Base-by-base conservation (phyloP, 2,113 vertebrate genomes). In the Monopterus albus region DNA sequence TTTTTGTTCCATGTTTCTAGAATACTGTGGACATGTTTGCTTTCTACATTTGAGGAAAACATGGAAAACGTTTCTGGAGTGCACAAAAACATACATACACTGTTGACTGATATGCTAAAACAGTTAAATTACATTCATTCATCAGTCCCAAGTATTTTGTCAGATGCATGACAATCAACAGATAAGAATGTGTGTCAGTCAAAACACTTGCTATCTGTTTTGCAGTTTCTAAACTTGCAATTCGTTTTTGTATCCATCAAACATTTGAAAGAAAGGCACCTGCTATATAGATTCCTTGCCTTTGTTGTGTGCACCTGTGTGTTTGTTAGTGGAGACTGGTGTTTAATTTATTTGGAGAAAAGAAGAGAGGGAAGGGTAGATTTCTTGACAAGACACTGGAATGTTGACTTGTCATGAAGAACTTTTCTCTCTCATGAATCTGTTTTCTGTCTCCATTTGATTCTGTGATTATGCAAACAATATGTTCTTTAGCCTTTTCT, bases 291-390 rank as follows among this genome's bases (percentile, higher is more conserved):
- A n/a, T n/a, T n/a, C n/a, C n/a, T n/a, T n/a, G n/a, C n/a, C n/a
- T n/a, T n/a, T n/a, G n/a, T n/a, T n/a, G n/a, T n/a, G 60, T 33
- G 20, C 29, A 17, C 31, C 33, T 59, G 39, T 23, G 36, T 38
- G 5, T 42, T 20, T 45, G 35, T 25, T 12, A 12, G 18, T n/a
- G 3, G 18, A 39, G 20, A 21, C 15, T 57, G 31, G 21, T 21
- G 28, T 64, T 71, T 57, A 67, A 82, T 72, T 47, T 53, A 69
- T 55, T 53, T 55, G 23, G 57, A 39, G 5, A 58, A 60, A 40
- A 45, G 20, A 36, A 25, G 6, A 39, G n/a, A 13, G 36, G 25
- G 18, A 56, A 10, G 11, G 10, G 21, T 25, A 25, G 66, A 65
- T 42, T 53, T 35, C 28, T 46, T 28, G 29, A 64, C 21, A 17